Percentiles rank a stretch among this genome's conserved stretches.
Evolutionary conservation across 1,140 invertebrate genomes (phyloP).

Genomic region (Amyelois transitella): DNA sequence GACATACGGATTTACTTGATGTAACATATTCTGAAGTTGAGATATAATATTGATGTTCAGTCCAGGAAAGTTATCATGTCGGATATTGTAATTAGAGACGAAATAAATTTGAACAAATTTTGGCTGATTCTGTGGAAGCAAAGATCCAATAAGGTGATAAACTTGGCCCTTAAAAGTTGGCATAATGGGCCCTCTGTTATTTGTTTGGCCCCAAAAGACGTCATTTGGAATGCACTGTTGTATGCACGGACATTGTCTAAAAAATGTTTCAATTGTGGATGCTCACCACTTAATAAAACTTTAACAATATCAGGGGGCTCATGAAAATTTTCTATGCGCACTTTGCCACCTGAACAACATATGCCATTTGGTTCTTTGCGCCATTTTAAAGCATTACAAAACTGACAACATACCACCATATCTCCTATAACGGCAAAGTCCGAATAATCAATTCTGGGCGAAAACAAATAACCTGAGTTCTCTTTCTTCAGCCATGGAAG

Average conservation of each 20-base stretch:
- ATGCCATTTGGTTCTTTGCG: conserved; percentile 17
- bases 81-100: conserved; percentile 18
- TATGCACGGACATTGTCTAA: conserved; percentile 18
- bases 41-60: conserved; percentile 9
- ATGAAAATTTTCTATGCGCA: conserved; percentile 10
- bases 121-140: conserved; percentile 32
- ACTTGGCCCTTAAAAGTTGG: conserved; percentile 65
- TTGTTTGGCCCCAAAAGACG: conserved; percentile 41
- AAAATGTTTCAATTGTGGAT: conserved; percentile 20
- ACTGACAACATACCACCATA: neutral
- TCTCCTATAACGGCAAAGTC: too few relatives aligned
- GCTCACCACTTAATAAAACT: conserved; percentile 15
- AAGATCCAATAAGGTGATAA: conserved; percentile 40
- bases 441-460: too few relatives aligned
- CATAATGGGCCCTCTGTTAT: conserved; percentile 30
- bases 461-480: too few relatives aligned
- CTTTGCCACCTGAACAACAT: conserved; percentile 25
- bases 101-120: conserved; percentile 52
- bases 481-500: too few relatives aligned
- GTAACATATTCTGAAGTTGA: conserved; percentile 17
- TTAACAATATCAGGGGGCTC: conserved; percentile 18
- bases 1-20: conserved; percentile 18
- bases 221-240: conserved; percentile 52
- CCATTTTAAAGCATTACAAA: conserved; percentile 26
- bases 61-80: conserved; percentile 14